These are phyloP conservation scores for Diadema setosum DNA, from an alignment of 35 echinoderm and acorn worm genomes.

Conservation along the genomic window DNA sequence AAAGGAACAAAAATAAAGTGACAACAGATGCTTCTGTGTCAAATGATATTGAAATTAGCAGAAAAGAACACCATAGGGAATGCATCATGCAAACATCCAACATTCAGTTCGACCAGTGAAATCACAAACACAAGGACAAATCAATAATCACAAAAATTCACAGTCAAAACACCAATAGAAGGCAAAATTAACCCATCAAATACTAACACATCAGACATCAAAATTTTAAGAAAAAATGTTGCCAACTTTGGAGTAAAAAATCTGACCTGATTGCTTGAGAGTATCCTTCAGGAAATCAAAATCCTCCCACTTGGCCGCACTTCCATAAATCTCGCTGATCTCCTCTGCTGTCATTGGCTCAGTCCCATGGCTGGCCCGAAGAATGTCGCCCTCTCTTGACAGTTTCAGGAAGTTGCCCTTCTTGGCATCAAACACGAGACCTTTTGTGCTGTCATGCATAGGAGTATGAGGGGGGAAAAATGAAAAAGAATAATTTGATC, in stretches of 20 bases:
- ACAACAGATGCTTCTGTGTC: too few species aligned
- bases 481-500: too few species aligned
- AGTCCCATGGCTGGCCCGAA: constrained; percentile 77
- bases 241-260: too few species aligned
- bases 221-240: too few species aligned
- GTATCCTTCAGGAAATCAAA: constrained; percentile 60
- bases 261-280: constrained; percentile 68
- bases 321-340: constrained; percentile 52
- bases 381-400: constrained; percentile 51
- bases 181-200: not conserved
- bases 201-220: too few species aligned
- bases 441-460: constrained; percentile 70
- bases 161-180: not conserved
- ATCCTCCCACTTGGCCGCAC: constrained; percentile 32
- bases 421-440: constrained; percentile 59
- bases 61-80: too few species aligned
- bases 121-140: too few species aligned
- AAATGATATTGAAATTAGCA: too few species aligned
- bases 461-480: not conserved
- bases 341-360: constrained; percentile 38
- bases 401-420: constrained; percentile 79
- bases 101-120: too few species aligned
- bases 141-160: not conserved
- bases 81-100: too few species aligned
- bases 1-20: too few species aligned